These are phyloP conservation scores for Dasypus novemcinctus DNA, from an alignment of 2,113 vertebrate species.

Conservation along the genomic window DNA sequence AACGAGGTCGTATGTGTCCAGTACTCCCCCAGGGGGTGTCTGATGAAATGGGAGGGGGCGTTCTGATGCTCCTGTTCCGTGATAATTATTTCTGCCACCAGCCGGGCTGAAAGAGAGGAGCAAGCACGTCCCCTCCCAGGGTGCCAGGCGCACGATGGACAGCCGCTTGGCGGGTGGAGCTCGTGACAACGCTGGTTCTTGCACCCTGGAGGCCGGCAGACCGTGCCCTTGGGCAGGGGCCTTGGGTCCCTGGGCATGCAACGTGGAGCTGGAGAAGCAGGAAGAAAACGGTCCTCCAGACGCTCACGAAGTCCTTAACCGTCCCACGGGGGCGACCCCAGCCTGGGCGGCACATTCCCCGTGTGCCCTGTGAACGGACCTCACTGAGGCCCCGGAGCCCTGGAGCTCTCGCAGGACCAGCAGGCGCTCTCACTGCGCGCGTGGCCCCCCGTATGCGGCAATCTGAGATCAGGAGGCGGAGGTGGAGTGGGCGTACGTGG, in stretches of 20 bases:
- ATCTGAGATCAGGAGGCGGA: constrained; percentile 68
- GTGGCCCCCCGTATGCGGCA: constrained; percentile 43
- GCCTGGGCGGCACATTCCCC: not conserved
- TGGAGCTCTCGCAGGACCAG: constrained; percentile 65
- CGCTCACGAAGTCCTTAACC: not conserved
- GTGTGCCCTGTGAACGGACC: not conserved
- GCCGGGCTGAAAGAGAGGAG: not conserved
- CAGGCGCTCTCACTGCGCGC: constrained; percentile 61
- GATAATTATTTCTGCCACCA: not conserved
- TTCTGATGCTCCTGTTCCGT: not conserved
- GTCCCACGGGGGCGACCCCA: rapidly evolving
- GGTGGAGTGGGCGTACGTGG: constrained; percentile 56
- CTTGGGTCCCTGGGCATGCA: rapidly evolving
- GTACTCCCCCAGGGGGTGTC: not conserved
- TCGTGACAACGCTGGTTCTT: not conserved
- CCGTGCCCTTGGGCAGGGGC: not conserved
- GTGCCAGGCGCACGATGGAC: no score
- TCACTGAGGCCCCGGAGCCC: not conserved
- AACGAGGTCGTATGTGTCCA: not conserved
- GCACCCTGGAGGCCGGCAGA: not conserved
- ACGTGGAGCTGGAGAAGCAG: not conserved
- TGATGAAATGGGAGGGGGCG: not conserved
- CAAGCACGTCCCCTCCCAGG: rapidly evolving
- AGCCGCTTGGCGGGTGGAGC: not conserved
- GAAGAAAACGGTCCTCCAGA: not conserved